Evolutionary conservation across 2,113 vertebrate genomes (phyloP).

Genomic region (Cochlearius cochlearius): DNA sequence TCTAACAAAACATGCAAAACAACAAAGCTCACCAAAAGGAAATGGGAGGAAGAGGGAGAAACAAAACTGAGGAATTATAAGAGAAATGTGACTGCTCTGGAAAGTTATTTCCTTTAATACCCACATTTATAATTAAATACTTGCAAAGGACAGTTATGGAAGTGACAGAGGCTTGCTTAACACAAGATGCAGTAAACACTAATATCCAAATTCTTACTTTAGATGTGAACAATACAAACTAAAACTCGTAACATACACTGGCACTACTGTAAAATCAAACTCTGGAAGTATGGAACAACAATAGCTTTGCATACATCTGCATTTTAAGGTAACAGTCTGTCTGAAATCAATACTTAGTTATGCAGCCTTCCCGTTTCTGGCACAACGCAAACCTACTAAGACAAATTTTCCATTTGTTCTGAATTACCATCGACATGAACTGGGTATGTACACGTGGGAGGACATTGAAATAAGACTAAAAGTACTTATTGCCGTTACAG

Average conservation of each 20-base stretch:
- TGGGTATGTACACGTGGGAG: neutral
- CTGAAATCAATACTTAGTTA: neutral
- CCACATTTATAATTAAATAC: neutral
- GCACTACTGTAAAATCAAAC: neutral
- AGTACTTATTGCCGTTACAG: neutral
- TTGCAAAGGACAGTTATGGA: neutral
- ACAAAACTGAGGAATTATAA: neutral
- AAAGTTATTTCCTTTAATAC: neutral
- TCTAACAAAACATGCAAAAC: neutral
- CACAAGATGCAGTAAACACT: neutral
- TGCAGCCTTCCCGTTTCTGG: neutral
- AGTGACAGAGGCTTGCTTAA: neutral
- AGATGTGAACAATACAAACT: neutral
- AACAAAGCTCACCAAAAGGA: neutral
- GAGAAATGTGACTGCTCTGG: neutral
- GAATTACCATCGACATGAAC: neutral
- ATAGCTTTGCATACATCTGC: rapidly evolving
- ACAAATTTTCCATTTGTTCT: neutral
- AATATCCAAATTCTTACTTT: neutral
- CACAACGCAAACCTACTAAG: neutral
- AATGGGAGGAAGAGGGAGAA: neutral
- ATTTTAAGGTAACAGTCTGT: neutral
- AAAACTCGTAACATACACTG: neutral
- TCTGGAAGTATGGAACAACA: neutral
- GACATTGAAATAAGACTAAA: rapidly evolving